Base-by-base conservation (phyloP, 2,113 vertebrate species). In the Galeopterus variegatus region DNA sequence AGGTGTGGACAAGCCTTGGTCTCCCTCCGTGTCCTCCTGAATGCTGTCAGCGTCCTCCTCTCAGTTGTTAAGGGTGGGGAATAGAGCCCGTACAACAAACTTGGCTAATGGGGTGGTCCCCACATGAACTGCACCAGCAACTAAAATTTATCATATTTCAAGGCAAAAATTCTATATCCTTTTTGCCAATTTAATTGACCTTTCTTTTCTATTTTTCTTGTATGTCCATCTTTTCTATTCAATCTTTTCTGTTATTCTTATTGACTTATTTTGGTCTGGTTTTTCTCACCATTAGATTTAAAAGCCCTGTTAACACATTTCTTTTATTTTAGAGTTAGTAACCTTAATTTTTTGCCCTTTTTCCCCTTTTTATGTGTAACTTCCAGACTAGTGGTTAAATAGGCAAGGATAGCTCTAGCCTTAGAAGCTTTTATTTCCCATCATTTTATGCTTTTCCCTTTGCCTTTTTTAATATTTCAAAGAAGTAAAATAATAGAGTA, bases 301-400 rank as follows among this genome's bases (percentile, higher is more conserved):
- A 60, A 73, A 90, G 28, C 10, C 18, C 9, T 52, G 3, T 70
- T 72, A 85, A 52, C 14, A 87, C 19, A 17, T 88, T 88, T 67
- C 12, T 62, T 69, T 96, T 94, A 45, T 45, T n/a, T 93, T 72
- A 67, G 12, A 73, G 7, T 88, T 67, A 93, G 69, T 28, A 75
- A 11, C 15, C 21, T 65, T 93, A 89, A 60, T 88, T 91, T 95
- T 9, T 84, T 93, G 81, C 33, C 2, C 2, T 0, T 88, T 90
- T 81, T 3, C 60, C 94, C 64, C 36, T 48, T 90, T 93, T 50
- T 79, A 11, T 45, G 3, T 90, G 5, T 92, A 79, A 62, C n/a
- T 73, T 90, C 50, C 24, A 83, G n/a, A 85, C 28, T 75, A 60
- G 14, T 72, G 67, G 18, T 36, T 93, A 72, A 23, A 79, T 88